A percentile compares a stretch with the other conserved stretches of the same genome.
Conservation (phyloP, 1,140 invertebrate genomes). For the Choristoneura fumiferana region DNA sequence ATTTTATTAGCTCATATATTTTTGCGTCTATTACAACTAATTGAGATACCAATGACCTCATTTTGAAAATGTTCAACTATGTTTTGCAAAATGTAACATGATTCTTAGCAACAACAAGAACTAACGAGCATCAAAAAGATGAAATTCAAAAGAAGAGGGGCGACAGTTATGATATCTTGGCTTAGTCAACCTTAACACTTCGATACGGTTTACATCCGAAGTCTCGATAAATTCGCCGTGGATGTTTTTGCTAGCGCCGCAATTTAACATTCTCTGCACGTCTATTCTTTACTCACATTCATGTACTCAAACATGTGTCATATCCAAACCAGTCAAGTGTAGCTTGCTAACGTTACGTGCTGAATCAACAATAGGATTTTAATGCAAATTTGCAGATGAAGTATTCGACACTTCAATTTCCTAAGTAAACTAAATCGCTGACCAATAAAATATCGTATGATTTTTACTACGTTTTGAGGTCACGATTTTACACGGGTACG, state of each 20-base stretch:
- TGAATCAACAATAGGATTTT: conserved; percentile 60
- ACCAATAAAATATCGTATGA: conserved; percentile 32
- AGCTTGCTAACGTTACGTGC: conserved; percentile 36
- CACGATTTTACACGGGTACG: conserved; percentile 35
- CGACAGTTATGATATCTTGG: conserved; percentile 11
- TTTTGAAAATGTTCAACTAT: no score
- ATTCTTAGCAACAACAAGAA: no score
- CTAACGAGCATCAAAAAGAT: no score
- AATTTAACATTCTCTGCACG: conserved; percentile 38
- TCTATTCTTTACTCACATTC: conserved; percentile 30
- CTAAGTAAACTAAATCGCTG: conserved; percentile 36
- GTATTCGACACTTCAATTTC: conserved; percentile 37
- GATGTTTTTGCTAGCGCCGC: neutral
- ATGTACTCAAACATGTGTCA: conserved; percentile 59
- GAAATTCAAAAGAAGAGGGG: neutral
- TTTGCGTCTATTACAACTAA: conserved; percentile 2
- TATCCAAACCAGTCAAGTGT: conserved; percentile 50
- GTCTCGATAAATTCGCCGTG: neutral
- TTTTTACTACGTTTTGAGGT: conserved; percentile 45
- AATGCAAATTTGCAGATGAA: conserved; percentile 55
- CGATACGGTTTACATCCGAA: conserved; percentile 11
- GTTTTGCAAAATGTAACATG: no score
- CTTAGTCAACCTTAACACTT: conserved; percentile 6
- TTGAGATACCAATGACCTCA: no score
- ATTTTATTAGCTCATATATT: conserved; percentile 8